Evolutionary conservation across 2,797 vertebrate genomes (phyloP).

Genomic region (Alfaro cultratus): DNA sequence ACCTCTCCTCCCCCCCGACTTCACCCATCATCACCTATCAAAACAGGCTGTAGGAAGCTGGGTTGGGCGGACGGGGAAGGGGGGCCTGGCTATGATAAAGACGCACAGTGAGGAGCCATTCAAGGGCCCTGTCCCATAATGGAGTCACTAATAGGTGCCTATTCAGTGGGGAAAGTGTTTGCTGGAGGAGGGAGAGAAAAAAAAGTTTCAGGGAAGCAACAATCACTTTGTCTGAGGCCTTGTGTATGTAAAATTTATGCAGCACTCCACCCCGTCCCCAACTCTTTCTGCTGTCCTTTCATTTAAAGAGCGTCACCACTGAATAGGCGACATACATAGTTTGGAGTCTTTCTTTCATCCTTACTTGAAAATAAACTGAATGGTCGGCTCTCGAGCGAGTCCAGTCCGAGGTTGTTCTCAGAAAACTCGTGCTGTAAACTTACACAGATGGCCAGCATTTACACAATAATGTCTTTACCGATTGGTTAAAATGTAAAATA

Average conservation of each 20-base stretch:
- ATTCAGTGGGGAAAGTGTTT: slow-evolving; percentile 86
- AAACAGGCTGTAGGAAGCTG: slow-evolving; percentile 73
- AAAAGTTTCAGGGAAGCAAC: slow-evolving; percentile 80
- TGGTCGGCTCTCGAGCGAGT: slow-evolving; percentile 71
- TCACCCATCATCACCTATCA: slow-evolving; percentile 77
- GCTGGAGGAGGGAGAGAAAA: slow-evolving; percentile 68
- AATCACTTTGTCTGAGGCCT: slow-evolving; percentile 81
- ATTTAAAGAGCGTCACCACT: slow-evolving; percentile 72
- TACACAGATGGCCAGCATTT: slow-evolving; percentile 40
- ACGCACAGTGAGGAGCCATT: slow-evolving; percentile 85
- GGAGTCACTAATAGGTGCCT: slow-evolving; percentile 87
- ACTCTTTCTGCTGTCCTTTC: slow-evolving; percentile 60
- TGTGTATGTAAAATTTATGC: slow-evolving; percentile 85
- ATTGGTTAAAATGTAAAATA: background rate
- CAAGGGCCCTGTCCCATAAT: slow-evolving; percentile 82
- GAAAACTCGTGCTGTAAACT: slow-evolving; percentile 20
- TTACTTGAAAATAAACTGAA: slow-evolving; percentile 77
- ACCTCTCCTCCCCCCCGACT: slow-evolving; percentile 31
- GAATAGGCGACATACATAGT: slow-evolving; percentile 80
- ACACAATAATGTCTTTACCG: background rate
- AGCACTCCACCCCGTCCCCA: slow-evolving; percentile 58
- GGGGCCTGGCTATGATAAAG: slow-evolving; percentile 79
- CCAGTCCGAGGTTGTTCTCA: slow-evolving; percentile 37
- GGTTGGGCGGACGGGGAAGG: slow-evolving; percentile 32
- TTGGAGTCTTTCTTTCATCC: slow-evolving; percentile 80